A percentile compares a stretch with the other conserved stretches of the same genome.
Conservation (phyloP, 1,140 invertebrate genomes). For the Musca domestica region DNA sequence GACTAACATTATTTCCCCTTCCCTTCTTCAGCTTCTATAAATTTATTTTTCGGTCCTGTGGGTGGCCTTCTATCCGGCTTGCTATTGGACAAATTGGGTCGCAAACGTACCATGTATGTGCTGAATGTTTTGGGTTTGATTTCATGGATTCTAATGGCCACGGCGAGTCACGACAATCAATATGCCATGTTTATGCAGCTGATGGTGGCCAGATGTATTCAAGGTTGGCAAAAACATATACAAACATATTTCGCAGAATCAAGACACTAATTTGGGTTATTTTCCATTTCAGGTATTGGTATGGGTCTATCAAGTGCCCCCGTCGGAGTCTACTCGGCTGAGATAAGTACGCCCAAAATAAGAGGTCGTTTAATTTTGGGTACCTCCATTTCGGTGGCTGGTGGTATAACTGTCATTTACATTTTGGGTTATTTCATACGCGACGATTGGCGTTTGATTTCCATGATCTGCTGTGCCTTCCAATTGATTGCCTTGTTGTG, state of each 20-base stretch:
- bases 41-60: slow-evolving; percentile 44
- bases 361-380: slow-evolving; percentile 63
- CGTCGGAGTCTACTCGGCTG: slow-evolving; percentile 63
- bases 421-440: slow-evolving; percentile 62
- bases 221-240: slow-evolving; percentile 46
- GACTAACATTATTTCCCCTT: not conserved
- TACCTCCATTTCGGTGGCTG: slow-evolving; percentile 61
- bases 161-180: slow-evolving; percentile 27
- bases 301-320: slow-evolving; percentile 63
- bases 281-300: slow-evolving; percentile 56
- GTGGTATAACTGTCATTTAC: slow-evolving; percentile 63
- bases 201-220: slow-evolving; percentile 36
- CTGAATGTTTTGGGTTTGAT: slow-evolving; percentile 41
- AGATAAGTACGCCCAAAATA: slow-evolving; percentile 59
- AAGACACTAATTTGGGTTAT: not conserved
- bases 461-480: slow-evolving; percentile 62
- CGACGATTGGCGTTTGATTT: slow-evolving; percentile 63
- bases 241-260: not conserved
- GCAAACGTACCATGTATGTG: slow-evolving; percentile 42
- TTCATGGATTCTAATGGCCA: slow-evolving; percentile 44
- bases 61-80: slow-evolving; percentile 43
- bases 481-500: slow-evolving; percentile 58
- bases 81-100: slow-evolving; percentile 44
- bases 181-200: slow-evolving; percentile 38
- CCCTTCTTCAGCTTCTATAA: slow-evolving; percentile 38